phyloP scores from a whole-genome alignment of 92 coral and sea anemone species.

The Umimayanthus kanabou region DNA sequence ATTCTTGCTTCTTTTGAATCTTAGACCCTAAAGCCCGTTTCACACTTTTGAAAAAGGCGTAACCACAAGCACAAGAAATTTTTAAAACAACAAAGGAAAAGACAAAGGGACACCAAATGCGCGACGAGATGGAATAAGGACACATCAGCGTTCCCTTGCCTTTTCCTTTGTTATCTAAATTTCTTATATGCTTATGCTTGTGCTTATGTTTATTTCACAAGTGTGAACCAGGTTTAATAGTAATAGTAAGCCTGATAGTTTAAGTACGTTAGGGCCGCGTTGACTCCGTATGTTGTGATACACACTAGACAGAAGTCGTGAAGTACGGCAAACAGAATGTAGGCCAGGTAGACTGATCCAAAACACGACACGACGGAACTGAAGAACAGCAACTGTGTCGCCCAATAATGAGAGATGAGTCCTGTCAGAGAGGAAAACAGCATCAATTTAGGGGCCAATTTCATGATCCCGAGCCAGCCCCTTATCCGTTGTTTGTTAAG shows the following conservation, averaged over 20 bases:
- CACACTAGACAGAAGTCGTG: slow-evolving; percentile 81
- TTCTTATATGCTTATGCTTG: too few relatives aligned
- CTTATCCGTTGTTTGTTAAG: too few relatives aligned
- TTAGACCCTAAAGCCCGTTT: background rate
- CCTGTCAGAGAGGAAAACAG: slow-evolving; percentile 40
- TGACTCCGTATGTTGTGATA: slow-evolving; percentile 70
- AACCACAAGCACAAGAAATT: too few relatives aligned
- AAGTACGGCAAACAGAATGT: slow-evolving; percentile 67
- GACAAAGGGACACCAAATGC: too few relatives aligned
- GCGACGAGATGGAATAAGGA: too few relatives aligned
- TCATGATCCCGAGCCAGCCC: too few relatives aligned
- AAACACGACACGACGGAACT: slow-evolving; percentile 74
- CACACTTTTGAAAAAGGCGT: too few relatives aligned
- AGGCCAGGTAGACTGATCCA: slow-evolving; percentile 71
- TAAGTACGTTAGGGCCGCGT: slow-evolving; percentile 65
- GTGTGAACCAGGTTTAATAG: background rate
- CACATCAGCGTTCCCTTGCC: too few relatives aligned
- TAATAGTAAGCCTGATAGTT: slow-evolving; percentile 55
- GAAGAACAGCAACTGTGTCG: slow-evolving; percentile 38
- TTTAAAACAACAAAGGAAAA: too few relatives aligned
- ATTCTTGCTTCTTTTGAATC: background rate
- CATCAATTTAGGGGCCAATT: background rate
- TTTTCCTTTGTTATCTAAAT: too few relatives aligned
- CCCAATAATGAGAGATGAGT: slow-evolving; percentile 49
- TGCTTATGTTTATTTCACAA: too few relatives aligned